These are phyloP conservation scores for Agrotis exclamationis DNA, from an alignment of 2,888 invertebrate genomes.

Conservation along the genomic window DNA sequence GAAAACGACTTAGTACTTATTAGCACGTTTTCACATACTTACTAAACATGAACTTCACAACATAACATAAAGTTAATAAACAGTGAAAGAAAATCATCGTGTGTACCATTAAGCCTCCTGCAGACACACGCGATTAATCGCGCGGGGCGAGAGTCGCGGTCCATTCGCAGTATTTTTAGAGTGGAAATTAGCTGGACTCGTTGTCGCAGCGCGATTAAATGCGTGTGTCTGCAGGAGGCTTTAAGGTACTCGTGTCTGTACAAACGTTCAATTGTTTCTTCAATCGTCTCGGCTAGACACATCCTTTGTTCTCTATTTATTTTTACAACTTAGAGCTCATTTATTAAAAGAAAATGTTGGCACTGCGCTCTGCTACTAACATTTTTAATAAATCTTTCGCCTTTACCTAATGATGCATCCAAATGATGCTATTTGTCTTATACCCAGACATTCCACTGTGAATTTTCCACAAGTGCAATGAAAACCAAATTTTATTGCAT, in stretches of 20 bases:
- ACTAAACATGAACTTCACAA: no score
- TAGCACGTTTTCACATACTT: no score
- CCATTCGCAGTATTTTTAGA: no score
- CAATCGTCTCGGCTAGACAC: conserved; percentile 28
- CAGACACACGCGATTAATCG: no score
- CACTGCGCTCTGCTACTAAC: conserved; percentile 45
- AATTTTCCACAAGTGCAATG: not conserved
- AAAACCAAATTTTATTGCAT: not conserved
- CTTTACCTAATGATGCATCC: conserved; percentile 17
- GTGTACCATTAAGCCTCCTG: no score
- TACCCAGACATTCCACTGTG: not conserved
- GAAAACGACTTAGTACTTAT: no score
- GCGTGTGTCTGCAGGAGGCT: no score
- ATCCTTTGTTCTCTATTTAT: conserved; percentile 57
- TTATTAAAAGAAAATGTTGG: conserved; percentile 56
- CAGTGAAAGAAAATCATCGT: no score
- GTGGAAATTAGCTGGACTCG: no score
- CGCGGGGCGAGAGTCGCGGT: no score
- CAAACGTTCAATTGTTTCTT: conserved; percentile 55
- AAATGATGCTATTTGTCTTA: not conserved
- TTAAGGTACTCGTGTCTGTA: not conserved
- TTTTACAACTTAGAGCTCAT: conserved; percentile 49
- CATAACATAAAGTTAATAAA: no score
- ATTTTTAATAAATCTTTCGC: conserved; percentile 39
- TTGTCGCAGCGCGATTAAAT: no score